Conservation (phyloP, 2,797 vertebrate genomes). For the Meriones psammophilus region DNA sequence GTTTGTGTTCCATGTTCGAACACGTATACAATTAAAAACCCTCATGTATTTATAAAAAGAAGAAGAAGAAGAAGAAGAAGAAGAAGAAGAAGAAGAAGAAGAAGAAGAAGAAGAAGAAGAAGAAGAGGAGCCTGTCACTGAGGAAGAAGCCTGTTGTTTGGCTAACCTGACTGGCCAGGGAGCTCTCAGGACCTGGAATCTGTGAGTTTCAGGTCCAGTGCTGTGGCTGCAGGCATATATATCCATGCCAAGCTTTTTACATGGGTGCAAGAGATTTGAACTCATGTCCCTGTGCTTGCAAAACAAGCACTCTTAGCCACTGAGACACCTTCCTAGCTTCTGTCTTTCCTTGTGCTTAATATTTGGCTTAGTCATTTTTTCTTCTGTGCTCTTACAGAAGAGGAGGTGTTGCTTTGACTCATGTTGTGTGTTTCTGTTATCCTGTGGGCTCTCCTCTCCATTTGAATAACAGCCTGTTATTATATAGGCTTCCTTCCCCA, state of each 20-base stretch:
- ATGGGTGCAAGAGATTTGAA: neutral
- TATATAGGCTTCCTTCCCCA: neutral
- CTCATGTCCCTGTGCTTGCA: neutral
- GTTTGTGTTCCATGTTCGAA: too few species aligned
- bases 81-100: too few species aligned
- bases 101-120: too few species aligned
- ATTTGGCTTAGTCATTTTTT: neutral
- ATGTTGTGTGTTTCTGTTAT: neutral
- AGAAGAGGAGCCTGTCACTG: neutral
- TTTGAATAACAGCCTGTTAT: slow-evolving; percentile 24
- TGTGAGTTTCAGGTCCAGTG: neutral
- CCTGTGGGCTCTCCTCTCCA: neutral
- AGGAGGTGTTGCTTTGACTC: neutral
- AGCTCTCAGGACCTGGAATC: neutral
- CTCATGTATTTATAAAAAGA: too few species aligned
- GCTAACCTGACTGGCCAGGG: neutral
- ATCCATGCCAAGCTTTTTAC: neutral
- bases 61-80: too few species aligned
- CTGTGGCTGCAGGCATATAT: neutral
- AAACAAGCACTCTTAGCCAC: neutral
- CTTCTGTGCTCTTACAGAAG: neutral
- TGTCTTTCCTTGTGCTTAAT: neutral
- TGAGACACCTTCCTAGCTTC: neutral
- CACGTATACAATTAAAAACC: too few species aligned
- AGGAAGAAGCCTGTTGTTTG: neutral